Evolutionary conservation across 2,888 invertebrate species (phyloP), one percentile per base, ranked within the genome.

Genomic region (Noctua janthina): DNA sequence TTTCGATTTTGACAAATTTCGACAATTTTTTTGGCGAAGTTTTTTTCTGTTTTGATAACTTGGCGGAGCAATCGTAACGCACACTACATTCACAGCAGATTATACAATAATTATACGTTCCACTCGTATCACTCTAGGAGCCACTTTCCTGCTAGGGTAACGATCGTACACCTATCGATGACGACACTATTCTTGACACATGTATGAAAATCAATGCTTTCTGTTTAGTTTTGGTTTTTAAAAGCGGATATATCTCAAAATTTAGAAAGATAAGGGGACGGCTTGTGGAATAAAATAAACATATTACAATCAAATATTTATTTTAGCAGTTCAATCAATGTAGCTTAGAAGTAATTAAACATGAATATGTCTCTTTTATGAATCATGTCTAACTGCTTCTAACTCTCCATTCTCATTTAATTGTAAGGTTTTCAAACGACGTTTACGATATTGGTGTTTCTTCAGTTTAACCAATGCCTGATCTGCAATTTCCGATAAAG

Each of bases 351-450:
- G n/a, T 56, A 67, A 68, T 13, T 56, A 46, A 67, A 51, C 49
- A 43, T 13, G 13, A 79, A 59, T 59, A 11, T 29, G 11, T 29
- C 6, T 73, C n/a, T 59, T 54, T 29, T 70, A 49, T 10, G 69
- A 56, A 43, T 87, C 76, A 74, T 93, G 89, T 56, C 73, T 86
- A 46, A 92, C 85, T 29, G 80, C 66, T 91, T 92, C 90, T 75
- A 96, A 87, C 46, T 91, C 84, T 20, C 93, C 92, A 64, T 94
- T 78, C 81, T 93, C 78, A 90, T 94, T 92, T 4, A 95, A 84
- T 68, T 75, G 81, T 74, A 96, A 90, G 20, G 92, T 94, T 90
- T 89, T 94, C 62, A 96, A 88, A 68, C 95, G 92, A 79, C 90
- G 93, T 84, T 93, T 93, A 20, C 73, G 87, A 59, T 64, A 81